Evolutionary conservation across 2,888 invertebrate species (phyloP), one percentile per base, ranked within the genome.

Genomic region (Dicycla oo): DNA sequence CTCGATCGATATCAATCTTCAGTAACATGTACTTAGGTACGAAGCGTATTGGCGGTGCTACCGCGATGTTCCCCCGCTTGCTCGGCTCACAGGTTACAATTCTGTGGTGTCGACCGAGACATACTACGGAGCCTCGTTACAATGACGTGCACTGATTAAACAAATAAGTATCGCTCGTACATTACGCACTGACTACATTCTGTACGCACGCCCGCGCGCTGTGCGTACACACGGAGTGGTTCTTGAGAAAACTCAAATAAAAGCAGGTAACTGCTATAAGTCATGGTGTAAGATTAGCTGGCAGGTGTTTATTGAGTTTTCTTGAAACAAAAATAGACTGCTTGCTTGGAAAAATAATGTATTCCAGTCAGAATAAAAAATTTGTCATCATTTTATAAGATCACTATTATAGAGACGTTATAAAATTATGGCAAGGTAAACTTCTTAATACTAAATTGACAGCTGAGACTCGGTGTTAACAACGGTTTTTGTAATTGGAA

Each of bases 121-220:
- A 64, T 70, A 78, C 57, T 60, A 51, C 38, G 65, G 38, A 68
- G 67, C 38, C 73, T 76, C 78, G 78, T 67, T 82, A 79, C 81
- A 83, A 80, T 85, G 86, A 81, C 69, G 77, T 73, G 80, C 79
- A 68, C 77, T 89, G 88, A 89, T 89, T 89, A 86, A 88, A 88
- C 85, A 85, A 85, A 86, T 87, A 84, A 87, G 83, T 82, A 84
- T 84, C 76, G 83, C 82, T 84, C 87, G 87, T 85, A 86, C 82
- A 81, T 87, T 87, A 88, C 85, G 70, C 72, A 73, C 78, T 60
- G 78, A 80, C 78, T 73, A 63, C 69, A 56, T 47, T 51, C 71
- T 61, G 82, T 79, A 84, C 88, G 86, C 87, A 81, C 86, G 86
- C 68, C 54, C 73, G 78, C 68, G 38, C 49, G 10, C 56, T 30